phyloP scores from a whole-genome alignment of 2,888 invertebrate genomes.

The Caenorhabditis sp. region DNA sequence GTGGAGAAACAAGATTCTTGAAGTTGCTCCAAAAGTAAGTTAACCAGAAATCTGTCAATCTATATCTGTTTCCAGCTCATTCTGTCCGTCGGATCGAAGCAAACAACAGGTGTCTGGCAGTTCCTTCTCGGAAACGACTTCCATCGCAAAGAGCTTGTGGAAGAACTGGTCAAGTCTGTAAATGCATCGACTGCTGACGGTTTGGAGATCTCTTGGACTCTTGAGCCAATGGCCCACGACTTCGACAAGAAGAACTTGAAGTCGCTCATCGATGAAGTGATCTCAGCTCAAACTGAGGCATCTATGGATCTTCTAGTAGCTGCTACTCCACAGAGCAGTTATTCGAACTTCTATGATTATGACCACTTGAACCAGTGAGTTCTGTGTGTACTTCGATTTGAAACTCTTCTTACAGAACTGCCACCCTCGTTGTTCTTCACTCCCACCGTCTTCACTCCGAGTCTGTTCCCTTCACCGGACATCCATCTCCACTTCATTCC shows the following conservation, averaged over 20 bases:
- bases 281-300: slow-evolving; percentile 6
- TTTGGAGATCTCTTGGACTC: slow-evolving; percentile 66
- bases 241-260: slow-evolving; percentile 63
- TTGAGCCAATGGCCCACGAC: slow-evolving; percentile 50
- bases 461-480: slow-evolving; percentile 57
- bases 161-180: slow-evolving; percentile 19
- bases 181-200: slow-evolving; percentile 48
- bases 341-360: slow-evolving; percentile 51
- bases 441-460: slow-evolving; percentile 67
- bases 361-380: slow-evolving; percentile 56
- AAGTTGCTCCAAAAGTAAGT: slow-evolving; percentile 33
- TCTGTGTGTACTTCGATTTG: background rate
- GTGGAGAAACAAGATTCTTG: slow-evolving; percentile 46
- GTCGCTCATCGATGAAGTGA: slow-evolving; percentile 57
- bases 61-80: slow-evolving; percentile 36
- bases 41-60: background rate
- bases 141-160: slow-evolving; percentile 39
- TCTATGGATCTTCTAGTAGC: slow-evolving; percentile 33
- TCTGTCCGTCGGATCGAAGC: slow-evolving; percentile 50
- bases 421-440: slow-evolving; percentile 60
- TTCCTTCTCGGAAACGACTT: slow-evolving; percentile 52
- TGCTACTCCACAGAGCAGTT: slow-evolving; percentile 36
- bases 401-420: slow-evolving; percentile 53
- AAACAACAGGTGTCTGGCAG: slow-evolving; percentile 37
- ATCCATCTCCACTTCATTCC: slow-evolving; percentile 51